Base-by-base conservation (phyloP, 1,140 invertebrate species). In the Leguminivora glycinivorella region DNA sequence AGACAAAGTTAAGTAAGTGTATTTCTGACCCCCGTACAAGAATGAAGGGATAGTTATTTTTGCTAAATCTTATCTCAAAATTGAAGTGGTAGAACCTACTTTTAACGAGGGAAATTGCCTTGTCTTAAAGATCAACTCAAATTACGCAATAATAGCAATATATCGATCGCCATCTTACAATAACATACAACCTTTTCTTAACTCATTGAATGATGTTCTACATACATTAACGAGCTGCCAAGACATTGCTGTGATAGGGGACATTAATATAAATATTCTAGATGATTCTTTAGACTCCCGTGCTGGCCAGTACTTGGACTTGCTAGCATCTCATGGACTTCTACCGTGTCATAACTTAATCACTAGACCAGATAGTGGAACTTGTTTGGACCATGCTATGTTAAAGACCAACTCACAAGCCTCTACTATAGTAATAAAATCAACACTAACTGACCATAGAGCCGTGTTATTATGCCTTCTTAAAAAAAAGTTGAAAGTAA, bases 41-140 rank as follows among this genome's bases (percentile, higher is more conserved):
- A 58, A 58, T 25, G 56, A 58, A n/a, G 56, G 56, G 56, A 19
- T 58, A 25, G 56, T 58, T 2, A 22, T 58, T 58, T 58, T n/a
- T 19, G 17, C 19, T 17, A 58, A 58, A 22, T 9, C 14, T 58
- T 10, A 58, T 58, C 10, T 58, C 9, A 58, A 9, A 9, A n/a
- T 9, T 19, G 7, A n/a, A 10, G 10, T 58, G 14, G 10, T 10
- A 1, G 56, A 58, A 17, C 56, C 56, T n/a, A n/a, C 24, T 58
- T 22, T 58, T 3, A 12, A 17, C 3, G 56, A 58, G 7, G 56
- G 56, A n/a, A 58, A 9, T 58, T n/a, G 56, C 10, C 14, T 58
- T n/a, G 19, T 58, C 3, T 17, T 22, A 9, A 58, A 58, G 9
- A 22, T 58, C n/a, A 22, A 58, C 2, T 58, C 17, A 58, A 9